Evolutionary conservation across 2,113 vertebrate genomes (phyloP).

Genomic region (Motacilla tschutschensis): DNA sequence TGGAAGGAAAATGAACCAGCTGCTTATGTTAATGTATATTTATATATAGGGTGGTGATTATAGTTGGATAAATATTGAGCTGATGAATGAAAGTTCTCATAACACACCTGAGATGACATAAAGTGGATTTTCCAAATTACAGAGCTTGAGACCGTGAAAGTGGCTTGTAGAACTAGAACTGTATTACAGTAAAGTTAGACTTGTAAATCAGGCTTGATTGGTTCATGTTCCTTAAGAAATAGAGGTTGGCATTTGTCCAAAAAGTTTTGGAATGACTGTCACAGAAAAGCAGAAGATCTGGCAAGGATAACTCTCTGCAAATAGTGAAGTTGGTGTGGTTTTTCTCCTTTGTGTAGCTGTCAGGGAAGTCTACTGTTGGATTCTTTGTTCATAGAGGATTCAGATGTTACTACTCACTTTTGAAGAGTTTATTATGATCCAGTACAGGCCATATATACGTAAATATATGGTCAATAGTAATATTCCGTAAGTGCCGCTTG

Average conservation of each 20-base stretch:
- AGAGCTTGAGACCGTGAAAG: background rate
- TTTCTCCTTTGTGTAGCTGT: background rate
- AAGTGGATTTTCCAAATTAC: background rate
- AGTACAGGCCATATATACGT: background rate
- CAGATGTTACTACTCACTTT: background rate
- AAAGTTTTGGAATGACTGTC: background rate
- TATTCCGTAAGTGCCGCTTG: background rate
- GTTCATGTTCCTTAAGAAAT: background rate
- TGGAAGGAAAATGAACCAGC: background rate
- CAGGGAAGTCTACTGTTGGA: background rate
- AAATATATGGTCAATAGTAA: background rate
- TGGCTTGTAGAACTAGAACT: background rate
- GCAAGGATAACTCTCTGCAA: background rate
- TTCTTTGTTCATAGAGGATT: background rate
- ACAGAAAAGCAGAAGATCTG: background rate
- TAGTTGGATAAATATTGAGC: background rate
- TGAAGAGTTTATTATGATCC: constrained; percentile 1
- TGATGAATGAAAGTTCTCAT: background rate
- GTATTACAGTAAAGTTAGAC: background rate
- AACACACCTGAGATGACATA: background rate
- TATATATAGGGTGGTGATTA: background rate
- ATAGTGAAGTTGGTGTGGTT: background rate
- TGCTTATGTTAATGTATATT: background rate
- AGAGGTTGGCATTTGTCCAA: background rate
- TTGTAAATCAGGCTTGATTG: background rate